A percentile compares a stretch with the other conserved stretches of the same genome.
Evolutionary conservation across 1,140 invertebrate genomes (phyloP).

Genomic region (Drosophila sp.): DNA sequence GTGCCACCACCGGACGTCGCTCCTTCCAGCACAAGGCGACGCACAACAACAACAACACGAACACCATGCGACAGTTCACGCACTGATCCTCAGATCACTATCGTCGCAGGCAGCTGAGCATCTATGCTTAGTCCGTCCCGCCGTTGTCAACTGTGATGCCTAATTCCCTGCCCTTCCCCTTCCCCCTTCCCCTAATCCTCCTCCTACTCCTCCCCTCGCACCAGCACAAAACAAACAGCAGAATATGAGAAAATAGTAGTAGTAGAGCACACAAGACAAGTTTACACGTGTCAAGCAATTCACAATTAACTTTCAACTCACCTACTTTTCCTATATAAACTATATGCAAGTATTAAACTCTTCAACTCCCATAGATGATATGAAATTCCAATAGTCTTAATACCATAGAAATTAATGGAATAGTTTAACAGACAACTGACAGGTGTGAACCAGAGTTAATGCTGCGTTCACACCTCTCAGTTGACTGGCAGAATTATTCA

Average conservation of each 20-base stretch:
- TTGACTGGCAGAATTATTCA: not conserved
- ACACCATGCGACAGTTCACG: slow-evolving; percentile 65
- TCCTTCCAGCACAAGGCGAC: slow-evolving; percentile 68
- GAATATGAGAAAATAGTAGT: slow-evolving; percentile 42
- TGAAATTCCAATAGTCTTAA: slow-evolving; percentile 25
- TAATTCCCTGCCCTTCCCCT: slow-evolving; percentile 32
- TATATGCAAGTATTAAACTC: not conserved
- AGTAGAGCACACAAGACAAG: slow-evolving; percentile 34
- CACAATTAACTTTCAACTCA: not conserved
- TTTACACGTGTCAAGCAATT: slow-evolving; percentile 22
- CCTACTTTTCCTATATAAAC: not conserved
- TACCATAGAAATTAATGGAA: slow-evolving; percentile 4
- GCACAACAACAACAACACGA: slow-evolving; percentile 44
- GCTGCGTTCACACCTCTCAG: not conserved
- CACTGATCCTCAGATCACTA: slow-evolving; percentile 76
- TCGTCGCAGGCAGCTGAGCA: slow-evolving; percentile 74
- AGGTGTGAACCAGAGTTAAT: not conserved
- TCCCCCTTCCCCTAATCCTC: slow-evolving; percentile 13
- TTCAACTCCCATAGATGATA: not conserved
- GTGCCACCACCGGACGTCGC: slow-evolving; percentile 71
- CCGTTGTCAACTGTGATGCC: slow-evolving; percentile 70
- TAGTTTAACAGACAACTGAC: not conserved
- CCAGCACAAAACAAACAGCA: slow-evolving; percentile 2
- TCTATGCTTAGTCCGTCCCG: slow-evolving; percentile 58
- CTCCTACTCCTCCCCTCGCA: not conserved